A percentile compares a stretch with the other conserved stretches of the same genome.
Evolutionary conservation across 2,888 invertebrate genomes (phyloP).

Genomic region (Ferrisia virgata): DNA sequence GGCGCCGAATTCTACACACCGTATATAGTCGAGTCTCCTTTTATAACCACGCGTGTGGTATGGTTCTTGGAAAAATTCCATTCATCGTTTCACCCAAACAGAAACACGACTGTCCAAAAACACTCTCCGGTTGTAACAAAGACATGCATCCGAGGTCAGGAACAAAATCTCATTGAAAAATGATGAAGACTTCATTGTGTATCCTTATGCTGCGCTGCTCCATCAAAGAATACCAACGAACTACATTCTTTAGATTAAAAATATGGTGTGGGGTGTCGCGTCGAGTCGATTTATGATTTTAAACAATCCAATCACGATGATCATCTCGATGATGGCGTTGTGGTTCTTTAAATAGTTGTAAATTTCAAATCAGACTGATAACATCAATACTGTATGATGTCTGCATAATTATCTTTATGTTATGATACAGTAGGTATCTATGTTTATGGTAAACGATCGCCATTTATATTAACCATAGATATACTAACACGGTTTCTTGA

Average conservation of each 20-base stretch:
- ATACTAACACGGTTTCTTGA: slow-evolving; percentile 4
- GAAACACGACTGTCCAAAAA: not conserved
- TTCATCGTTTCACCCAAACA: not conserved
- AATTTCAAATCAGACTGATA: no score
- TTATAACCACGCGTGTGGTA: not conserved
- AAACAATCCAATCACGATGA: not conserved
- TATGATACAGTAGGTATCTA: no score
- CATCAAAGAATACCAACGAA: not conserved
- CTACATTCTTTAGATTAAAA: not conserved
- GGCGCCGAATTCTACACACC: not conserved
- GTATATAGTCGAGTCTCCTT: no score
- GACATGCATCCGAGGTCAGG: not conserved
- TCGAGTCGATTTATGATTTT: not conserved
- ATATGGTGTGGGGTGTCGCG: no score
- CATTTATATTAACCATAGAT: not conserved
- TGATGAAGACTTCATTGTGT: not conserved
- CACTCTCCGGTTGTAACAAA: not conserved
- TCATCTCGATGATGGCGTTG: not conserved
- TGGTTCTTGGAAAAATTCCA: not conserved
- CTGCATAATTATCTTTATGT: not conserved
- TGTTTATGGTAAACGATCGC: not conserved
- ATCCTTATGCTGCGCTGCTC: not conserved
- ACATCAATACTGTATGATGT: not conserved
- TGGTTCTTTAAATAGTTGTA: no score
- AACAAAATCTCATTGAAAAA: not conserved